These are phyloP conservation scores for Pandemis cinnamomeana DNA, from an alignment of 2,888 invertebrate species.

Conservation along the genomic window DNA sequence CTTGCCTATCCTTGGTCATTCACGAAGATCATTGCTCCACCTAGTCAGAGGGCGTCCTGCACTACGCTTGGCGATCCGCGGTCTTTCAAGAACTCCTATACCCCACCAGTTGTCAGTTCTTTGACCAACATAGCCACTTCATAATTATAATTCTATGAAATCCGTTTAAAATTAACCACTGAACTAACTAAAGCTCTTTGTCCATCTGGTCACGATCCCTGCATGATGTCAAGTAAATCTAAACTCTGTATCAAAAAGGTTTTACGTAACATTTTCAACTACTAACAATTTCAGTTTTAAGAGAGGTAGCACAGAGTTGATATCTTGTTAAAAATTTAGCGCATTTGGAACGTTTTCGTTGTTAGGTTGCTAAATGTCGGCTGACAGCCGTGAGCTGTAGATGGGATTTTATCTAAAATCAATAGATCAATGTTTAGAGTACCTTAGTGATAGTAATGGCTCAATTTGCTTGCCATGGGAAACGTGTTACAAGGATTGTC, in stretches of 20 bases:
- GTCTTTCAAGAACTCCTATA: no score
- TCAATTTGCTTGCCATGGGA: slow-evolving; percentile 25
- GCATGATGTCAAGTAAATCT: background rate
- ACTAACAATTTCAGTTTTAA: background rate
- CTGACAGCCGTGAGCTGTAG: slow-evolving; percentile 9
- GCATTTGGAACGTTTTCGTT: background rate
- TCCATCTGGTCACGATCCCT: background rate
- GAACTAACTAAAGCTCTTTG: background rate
- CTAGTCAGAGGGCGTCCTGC: no score
- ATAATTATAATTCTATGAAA: background rate
- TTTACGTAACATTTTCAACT: background rate
- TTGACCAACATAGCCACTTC: background rate
- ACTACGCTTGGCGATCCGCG: no score
- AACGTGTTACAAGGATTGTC: background rate
- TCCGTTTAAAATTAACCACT: background rate
- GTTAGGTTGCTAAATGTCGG: slow-evolving; percentile 10
- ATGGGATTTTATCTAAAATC: slow-evolving; percentile 8
- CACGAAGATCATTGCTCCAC: no score
- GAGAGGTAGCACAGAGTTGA: background rate
- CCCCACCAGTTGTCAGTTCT: no score
- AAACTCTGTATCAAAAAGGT: background rate
- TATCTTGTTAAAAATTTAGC: background rate
- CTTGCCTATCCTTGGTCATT: no score
- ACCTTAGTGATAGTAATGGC: slow-evolving; percentile 4
- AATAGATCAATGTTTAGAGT: slow-evolving; percentile 16